phyloP scores from a whole-genome alignment of 2,113 vertebrate genomes.

The Fregetta grallaria region DNA sequence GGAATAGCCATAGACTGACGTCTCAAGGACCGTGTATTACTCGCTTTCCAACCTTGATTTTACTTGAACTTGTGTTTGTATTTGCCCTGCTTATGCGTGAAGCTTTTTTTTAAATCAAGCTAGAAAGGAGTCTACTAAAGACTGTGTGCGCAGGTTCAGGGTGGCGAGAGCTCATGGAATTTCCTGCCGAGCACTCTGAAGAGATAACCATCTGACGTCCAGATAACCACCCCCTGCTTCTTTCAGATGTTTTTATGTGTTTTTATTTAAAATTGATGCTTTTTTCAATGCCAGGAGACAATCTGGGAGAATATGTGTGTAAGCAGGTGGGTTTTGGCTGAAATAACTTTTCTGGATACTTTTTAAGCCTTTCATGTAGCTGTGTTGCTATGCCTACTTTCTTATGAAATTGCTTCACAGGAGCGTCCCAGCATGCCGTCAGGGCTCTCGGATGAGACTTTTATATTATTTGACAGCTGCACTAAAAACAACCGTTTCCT shows the following conservation, averaged over 20 bases:
- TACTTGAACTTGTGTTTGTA: not conserved
- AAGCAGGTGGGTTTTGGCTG: not conserved
- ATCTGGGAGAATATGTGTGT: not conserved
- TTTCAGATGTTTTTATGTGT: not conserved
- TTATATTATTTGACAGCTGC: not conserved
- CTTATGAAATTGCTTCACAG: not conserved
- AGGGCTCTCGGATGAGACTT: not conserved
- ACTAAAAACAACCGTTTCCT: not conserved
- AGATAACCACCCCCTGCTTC: not conserved
- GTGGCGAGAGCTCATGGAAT: not conserved
- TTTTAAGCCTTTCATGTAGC: not conserved
- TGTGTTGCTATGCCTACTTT: not conserved
- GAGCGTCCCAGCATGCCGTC: fast-evolving
- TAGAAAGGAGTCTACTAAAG: not conserved
- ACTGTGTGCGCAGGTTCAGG: not conserved
- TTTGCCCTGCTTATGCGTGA: not conserved
- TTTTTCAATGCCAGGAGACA: not conserved
- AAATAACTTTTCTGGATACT: not conserved
- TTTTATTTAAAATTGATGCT: not conserved
- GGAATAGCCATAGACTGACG: not conserved
- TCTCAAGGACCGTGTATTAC: not conserved
- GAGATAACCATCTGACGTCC: constrained; percentile 29
- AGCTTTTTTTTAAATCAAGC: not conserved
- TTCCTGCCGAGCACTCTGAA: not conserved
- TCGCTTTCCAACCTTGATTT: not conserved